Base-by-base conservation (phyloP, 35 echinoderm and acorn worm species). In the Apostichopus japonicus region DNA sequence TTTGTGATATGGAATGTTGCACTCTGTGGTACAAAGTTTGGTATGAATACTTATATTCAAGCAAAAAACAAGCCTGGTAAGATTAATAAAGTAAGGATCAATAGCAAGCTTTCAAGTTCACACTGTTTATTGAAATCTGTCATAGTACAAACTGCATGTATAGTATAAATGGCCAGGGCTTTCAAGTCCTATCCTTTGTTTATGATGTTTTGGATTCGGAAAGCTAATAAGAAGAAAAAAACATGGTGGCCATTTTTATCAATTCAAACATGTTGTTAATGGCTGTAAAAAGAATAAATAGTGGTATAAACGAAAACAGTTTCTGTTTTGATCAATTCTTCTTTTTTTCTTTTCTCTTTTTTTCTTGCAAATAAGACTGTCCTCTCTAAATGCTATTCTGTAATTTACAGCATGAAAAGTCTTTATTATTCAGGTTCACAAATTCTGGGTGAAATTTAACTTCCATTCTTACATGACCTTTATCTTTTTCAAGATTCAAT, bases 281-380 rank as follows among this genome's bases (percentile, higher is more conserved):
- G 81, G 81, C 81, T 84, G 54, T 57, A 84, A 84, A 84, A 84
- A 56, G n/a, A 84, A 84, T 84, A 84, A 84, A 84, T 84, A 84
- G 81, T 84, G 81, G 81, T 57, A 84, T 55, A 84, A 84, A 84
- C 56, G 7, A 51, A 61, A 44, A 44, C 33, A 44, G 57, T 61
- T 61, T 61, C 7, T 13, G 7, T 61, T 13, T 61, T 61, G 57
- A 13, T 59, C 13, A 10, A 1, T 2, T 61, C 1, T 61, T 61
- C 13, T 61, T 8, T 61, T 4, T 61, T 10, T 10, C 57, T 61
- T 61, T 61, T 61, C 57, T 61, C 0, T 61, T 61, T 13, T 61
- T 61, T 61, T 61, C 1, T 0, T 61, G 1, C 1, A 61, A 61
- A 13, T 8, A 61, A 61, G 57, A 61, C 33, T 44, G 33, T 44